Conservation (phyloP, 2,888 invertebrate species). For the Coremacera marginata region DNA sequence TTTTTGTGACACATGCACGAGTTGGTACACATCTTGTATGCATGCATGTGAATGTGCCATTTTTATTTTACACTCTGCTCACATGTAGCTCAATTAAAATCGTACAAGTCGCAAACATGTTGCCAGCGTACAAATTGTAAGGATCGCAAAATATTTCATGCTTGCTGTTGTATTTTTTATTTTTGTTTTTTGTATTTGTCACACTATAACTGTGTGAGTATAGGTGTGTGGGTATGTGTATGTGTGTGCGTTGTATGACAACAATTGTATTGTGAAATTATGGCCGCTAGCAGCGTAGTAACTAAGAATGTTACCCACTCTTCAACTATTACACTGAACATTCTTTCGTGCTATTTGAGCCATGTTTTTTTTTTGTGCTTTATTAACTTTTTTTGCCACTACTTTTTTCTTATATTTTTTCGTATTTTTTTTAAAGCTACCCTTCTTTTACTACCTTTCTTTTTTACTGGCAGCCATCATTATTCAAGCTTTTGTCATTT, state of each 20-base stretch:
- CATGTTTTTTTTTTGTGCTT: slow-evolving; percentile 20
- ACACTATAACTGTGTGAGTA: not conserved
- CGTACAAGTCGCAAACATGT: slow-evolving; percentile 18
- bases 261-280: slow-evolving; percentile 55
- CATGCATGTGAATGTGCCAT: not conserved
- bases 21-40: not conserved
- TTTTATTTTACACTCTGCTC: slow-evolving; percentile 25
- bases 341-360: not conserved
- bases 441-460: slow-evolving; percentile 28
- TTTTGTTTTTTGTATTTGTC: not conserved
- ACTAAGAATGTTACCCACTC: not conserved
- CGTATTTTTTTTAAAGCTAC: not conserved
- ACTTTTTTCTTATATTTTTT: not conserved
- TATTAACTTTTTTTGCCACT: not conserved
- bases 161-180: not conserved
- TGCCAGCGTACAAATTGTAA: slow-evolving; percentile 20
- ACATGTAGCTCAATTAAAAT: slow-evolving; percentile 40
- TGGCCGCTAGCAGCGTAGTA: slow-evolving; percentile 51
- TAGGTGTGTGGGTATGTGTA: too few species aligned
- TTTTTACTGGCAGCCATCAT: not conserved
- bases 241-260: slow-evolving; percentile 11
- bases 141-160: not conserved
- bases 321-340: slow-evolving; percentile 37
- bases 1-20: not conserved
- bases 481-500: slow-evolving; percentile 4